Percentiles rank a stretch among this genome's conserved stretches.
These are phyloP conservation scores for Crioceris asparagi DNA, from an alignment of 2,888 invertebrate species.

Conservation along the genomic window DNA sequence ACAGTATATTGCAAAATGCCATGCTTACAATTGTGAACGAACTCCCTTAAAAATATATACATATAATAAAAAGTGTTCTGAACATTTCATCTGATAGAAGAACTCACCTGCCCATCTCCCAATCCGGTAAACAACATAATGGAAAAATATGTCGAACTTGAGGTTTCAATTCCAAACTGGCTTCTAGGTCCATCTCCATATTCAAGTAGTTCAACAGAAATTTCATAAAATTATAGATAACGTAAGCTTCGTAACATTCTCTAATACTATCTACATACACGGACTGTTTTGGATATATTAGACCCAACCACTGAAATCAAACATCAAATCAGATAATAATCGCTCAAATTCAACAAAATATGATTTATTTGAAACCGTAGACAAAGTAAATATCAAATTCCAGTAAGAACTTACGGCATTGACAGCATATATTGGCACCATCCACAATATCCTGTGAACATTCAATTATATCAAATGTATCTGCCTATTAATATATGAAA, in stretches of 20 bases:
- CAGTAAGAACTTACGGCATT: constrained; percentile 63
- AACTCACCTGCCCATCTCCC: constrained; percentile 78
- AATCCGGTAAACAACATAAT: constrained; percentile 80
- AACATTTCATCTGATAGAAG: neutral
- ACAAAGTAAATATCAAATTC: constrained; percentile 7
- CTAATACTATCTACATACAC: constrained; percentile 88
- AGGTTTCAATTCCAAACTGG: constrained; percentile 66
- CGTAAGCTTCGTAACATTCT: constrained; percentile 96
- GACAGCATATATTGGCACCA: constrained; percentile 93
- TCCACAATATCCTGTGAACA: constrained; percentile 93
- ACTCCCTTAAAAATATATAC: constrained; percentile 61
- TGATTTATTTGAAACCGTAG: no score
- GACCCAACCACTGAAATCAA: constrained; percentile 65
- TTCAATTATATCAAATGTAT: no score
- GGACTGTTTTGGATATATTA: constrained; percentile 75
- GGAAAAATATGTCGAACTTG: constrained; percentile 87
- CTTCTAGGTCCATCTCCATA: constrained; percentile 77
- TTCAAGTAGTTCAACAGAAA: constrained; percentile 85
- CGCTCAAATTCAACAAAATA: neutral
- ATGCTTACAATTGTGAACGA: constrained; percentile 92
- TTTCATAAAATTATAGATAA: constrained; percentile 96
- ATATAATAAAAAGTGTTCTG: constrained; percentile 8
- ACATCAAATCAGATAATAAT: no score
- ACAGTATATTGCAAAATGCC: constrained; percentile 93
- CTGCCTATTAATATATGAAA: no score